Base-by-base conservation (phyloP, 2,888 invertebrate species). In the Conops quadrifasciatus region DNA sequence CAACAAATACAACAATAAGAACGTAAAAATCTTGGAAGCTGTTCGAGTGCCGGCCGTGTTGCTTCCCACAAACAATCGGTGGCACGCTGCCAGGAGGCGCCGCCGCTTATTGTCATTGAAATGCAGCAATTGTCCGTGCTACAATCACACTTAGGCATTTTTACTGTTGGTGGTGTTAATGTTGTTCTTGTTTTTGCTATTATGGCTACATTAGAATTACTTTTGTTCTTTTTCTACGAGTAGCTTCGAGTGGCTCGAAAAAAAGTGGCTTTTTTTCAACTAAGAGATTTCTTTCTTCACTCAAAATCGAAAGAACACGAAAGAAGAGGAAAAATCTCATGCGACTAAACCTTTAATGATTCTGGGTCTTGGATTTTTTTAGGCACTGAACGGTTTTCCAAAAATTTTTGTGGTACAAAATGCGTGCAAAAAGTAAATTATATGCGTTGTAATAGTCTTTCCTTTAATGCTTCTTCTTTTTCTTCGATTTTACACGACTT, bases 1-100 rank as follows among this genome's bases (percentile, higher is more conserved):
- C 80, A 81, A 75, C 80, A 81, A 74, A 77, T 73, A 75, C 79
- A 80, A 74, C 79, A 81, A 63, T 78, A 79, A 30, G 76, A 71
- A 72, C 77, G 77, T 72, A 79, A 73, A 72, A 76, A 77, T 58
- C 73, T 71, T 19, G 77, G 79, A 47, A 80, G 72, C 70, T 73
- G 78, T 71, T 78, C 76, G 62, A 79, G 73, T 60, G 78, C 77
- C 71, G 78, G 76, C 70, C 74, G 78, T 68, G 73, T 72, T 51
- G 74, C 68, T 77, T 79, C 78, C 77, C 77, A 78, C 68, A 81
- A 64, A 77, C 77, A 79, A 30, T 72, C 73, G 65, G 74, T 77
- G 43, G 75, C 75, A 13, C 73, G 70, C 24, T 70, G 26, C 36
- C 78, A 76, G 30, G 77, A 71, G 63, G 62, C 73, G 71, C 75